Conservation (phyloP, 2,113 vertebrate genomes). For the Heptranchias perlo region DNA sequence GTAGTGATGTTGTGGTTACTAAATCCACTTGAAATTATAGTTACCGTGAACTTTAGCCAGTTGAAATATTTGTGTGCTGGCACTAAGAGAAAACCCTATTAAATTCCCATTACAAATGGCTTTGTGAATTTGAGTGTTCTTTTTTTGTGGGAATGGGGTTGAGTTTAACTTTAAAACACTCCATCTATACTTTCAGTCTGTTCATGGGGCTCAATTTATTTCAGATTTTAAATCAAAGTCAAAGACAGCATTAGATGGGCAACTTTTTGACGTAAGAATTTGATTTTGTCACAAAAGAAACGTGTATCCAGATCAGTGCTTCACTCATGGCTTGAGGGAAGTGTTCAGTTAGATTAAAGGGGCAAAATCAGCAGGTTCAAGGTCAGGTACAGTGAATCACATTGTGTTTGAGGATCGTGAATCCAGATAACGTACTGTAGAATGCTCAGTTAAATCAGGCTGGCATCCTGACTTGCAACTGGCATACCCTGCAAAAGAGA, state of each 20-base stretch:
- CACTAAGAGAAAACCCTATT: background rate
- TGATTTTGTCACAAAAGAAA: too few relatives aligned
- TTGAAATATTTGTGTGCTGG: background rate
- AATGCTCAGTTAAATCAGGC: background rate
- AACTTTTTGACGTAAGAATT: background rate
- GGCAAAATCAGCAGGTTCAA: background rate
- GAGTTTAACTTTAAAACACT: background rate
- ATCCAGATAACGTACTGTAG: background rate
- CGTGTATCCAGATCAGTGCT: background rate
- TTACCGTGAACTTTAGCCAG: background rate
- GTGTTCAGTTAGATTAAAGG: background rate
- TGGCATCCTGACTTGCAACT: background rate
- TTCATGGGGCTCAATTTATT: background rate
- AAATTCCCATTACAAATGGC: background rate
- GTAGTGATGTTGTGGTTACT: too few relatives aligned
- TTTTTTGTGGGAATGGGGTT: background rate
- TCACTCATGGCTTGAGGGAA: background rate
- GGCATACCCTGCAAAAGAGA: background rate
- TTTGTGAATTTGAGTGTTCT: background rate
- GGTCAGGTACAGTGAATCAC: background rate
- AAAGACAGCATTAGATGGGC: background rate
- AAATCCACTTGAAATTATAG: too few relatives aligned
- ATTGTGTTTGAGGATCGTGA: background rate
- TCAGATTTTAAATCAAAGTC: background rate
- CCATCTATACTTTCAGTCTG: background rate